phyloP scores from a whole-genome alignment of 2,113 vertebrate genomes.

The Erythrocebus patas region DNA sequence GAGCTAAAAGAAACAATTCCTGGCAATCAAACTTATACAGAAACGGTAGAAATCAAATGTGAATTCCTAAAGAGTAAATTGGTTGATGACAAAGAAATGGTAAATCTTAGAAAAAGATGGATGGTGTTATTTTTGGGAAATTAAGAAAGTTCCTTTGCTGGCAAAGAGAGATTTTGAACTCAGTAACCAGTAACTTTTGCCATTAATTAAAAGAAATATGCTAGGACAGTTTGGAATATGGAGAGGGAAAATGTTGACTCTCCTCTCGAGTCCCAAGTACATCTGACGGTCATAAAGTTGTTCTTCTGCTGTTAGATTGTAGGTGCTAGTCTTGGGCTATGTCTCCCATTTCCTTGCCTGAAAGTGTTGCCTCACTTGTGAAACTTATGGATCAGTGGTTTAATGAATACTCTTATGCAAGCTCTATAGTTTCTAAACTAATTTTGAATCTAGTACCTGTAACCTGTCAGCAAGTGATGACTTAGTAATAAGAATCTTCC shows the following conservation, averaged over 20 bases:
- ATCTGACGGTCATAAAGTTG: background rate
- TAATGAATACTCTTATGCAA: background rate
- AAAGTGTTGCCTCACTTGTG: background rate
- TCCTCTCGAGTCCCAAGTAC: background rate
- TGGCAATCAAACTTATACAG: background rate
- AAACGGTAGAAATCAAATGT: background rate
- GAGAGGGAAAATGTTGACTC: background rate
- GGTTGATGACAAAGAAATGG: background rate
- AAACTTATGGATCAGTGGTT: background rate
- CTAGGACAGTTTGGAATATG: background rate
- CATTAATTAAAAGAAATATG: background rate
- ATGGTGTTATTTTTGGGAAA: background rate
- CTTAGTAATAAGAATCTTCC: background rate
- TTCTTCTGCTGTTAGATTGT: background rate
- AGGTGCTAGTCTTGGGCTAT: background rate
- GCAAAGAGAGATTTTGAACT: background rate
- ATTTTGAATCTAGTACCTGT: background rate
- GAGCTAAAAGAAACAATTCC: background rate
- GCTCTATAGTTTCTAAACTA: background rate
- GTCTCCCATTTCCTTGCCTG: background rate
- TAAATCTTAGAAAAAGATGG: background rate
- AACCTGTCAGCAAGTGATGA: background rate
- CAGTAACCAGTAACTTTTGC: background rate
- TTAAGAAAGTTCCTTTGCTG: background rate
- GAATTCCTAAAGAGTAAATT: background rate